Conservation (phyloP, 2,113 vertebrate genomes). For the Porphyrio hochstetteri region DNA sequence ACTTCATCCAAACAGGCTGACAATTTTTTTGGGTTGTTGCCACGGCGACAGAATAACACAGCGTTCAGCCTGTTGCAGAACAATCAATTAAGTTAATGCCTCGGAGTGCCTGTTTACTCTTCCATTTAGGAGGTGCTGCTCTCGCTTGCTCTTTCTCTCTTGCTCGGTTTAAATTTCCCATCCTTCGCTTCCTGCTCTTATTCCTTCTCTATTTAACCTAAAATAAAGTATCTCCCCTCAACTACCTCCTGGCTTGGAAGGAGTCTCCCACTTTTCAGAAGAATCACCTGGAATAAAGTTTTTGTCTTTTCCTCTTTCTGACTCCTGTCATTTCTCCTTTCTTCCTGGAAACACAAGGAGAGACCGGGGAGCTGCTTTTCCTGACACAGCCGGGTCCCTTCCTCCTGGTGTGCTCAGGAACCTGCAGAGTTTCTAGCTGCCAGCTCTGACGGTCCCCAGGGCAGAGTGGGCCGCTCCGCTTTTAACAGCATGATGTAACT, state of each 20-base stretch:
- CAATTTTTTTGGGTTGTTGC: constrained; percentile 85
- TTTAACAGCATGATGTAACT: not conserved
- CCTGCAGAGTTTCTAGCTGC: not conserved
- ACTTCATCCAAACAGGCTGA: constrained; percentile 86
- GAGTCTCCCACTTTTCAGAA: not conserved
- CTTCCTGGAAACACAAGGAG: not conserved
- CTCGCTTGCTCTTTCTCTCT: constrained; percentile 10
- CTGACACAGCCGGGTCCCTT: not conserved
- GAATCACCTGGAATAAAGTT: not conserved
- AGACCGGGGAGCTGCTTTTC: not conserved
- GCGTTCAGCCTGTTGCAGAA: constrained; percentile 86
- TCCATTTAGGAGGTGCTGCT: constrained; percentile 63
- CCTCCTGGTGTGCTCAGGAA: not conserved
- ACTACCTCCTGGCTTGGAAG: not conserved
- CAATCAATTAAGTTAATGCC: constrained; percentile 89
- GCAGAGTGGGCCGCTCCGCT: not conserved
- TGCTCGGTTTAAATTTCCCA: constrained; percentile 13
- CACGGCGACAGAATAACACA: constrained; percentile 85
- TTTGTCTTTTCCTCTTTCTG: not conserved
- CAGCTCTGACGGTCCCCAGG: not conserved
- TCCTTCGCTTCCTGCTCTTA: constrained; percentile 10
- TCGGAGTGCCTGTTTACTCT: constrained; percentile 78
- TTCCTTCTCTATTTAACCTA: not conserved
- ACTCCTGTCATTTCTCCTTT: not conserved
- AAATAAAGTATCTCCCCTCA: not conserved